Conservation (phyloP, 2,888 invertebrate species). For the Hirtodrosophila duncani region DNA sequence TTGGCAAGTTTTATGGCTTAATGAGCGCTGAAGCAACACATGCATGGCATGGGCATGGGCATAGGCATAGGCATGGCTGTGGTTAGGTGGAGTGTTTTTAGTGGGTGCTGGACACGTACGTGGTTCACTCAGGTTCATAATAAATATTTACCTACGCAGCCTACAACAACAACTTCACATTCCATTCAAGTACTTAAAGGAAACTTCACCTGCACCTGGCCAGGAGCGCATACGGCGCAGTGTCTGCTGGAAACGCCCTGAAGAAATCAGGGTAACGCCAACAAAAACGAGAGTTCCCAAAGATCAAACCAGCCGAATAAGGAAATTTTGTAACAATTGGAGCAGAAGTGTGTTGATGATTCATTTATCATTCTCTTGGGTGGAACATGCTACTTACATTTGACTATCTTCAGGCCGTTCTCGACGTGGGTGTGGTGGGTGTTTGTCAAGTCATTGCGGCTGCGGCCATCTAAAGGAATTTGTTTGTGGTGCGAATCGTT, state of each 20-base stretch:
- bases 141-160: constrained; percentile 58
- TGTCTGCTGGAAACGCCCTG: constrained; percentile 57
- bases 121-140: constrained; percentile 27
- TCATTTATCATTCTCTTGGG: neutral
- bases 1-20: constrained; percentile 27
- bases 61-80: neutral
- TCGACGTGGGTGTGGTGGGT: constrained; percentile 52
- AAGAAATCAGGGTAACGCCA: constrained; percentile 1
- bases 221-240: constrained; percentile 59
- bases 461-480: constrained; percentile 51
- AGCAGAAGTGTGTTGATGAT: neutral
- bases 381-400: constrained; percentile 75
- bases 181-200: constrained; percentile 58
- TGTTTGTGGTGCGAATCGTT: constrained; percentile 33
- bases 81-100: neutral
- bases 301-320: neutral
- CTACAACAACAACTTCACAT: constrained; percentile 54
- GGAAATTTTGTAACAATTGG: neutral
- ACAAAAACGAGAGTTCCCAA: constrained; percentile 12
- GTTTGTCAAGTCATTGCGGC: constrained; percentile 44
- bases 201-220: constrained; percentile 54
- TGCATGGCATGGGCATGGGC: constrained; percentile 3
- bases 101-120: constrained; percentile 10
- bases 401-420: constrained; percentile 69
- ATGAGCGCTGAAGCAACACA: constrained; percentile 14